Percentiles rank a stretch among this genome's conserved stretches.
Evolutionary conservation across 2,888 invertebrate genomes (phyloP).

Genomic region (Nudaria mundana): DNA sequence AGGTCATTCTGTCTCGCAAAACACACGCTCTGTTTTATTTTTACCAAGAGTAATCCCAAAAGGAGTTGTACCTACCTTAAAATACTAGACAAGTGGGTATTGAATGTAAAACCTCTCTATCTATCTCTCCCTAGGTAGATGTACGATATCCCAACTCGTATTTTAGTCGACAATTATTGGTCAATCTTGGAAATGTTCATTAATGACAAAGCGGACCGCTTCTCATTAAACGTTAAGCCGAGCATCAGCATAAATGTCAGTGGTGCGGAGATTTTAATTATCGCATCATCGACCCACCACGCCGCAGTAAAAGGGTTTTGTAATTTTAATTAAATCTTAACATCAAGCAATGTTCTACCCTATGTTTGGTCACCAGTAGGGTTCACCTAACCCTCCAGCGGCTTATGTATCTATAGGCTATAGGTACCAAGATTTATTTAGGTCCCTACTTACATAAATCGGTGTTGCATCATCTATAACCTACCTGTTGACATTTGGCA

Average conservation of each 20-base stretch:
- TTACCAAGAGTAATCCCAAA: no score
- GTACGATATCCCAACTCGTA: conserved; percentile 1
- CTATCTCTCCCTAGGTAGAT: no score
- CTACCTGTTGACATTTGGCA: no score
- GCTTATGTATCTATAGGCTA: background rate
- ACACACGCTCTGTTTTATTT: no score
- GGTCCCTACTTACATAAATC: no score
- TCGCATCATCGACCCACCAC: conserved; percentile 60
- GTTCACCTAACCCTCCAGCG: background rate
- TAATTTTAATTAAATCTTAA: conserved; percentile 3
- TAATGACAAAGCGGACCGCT: conserved; percentile 63
- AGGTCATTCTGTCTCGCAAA: no score
- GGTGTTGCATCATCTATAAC: no score
- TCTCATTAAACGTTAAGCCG: conserved; percentile 60
- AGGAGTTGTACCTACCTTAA: no score
- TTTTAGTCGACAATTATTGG: conserved; percentile 20
- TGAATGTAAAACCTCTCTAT: no score
- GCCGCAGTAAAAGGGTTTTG: conserved; percentile 25
- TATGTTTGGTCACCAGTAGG: background rate
- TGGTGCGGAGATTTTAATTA: conserved; percentile 70
- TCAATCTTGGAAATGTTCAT: conserved; percentile 54
- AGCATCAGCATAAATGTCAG: conserved; percentile 76
- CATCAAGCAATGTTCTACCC: background rate
- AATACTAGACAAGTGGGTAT: no score
- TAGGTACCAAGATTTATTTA: no score